phyloP scores from a whole-genome alignment of 2,113 vertebrate species.

The Tragelaphus imberbis region DNA sequence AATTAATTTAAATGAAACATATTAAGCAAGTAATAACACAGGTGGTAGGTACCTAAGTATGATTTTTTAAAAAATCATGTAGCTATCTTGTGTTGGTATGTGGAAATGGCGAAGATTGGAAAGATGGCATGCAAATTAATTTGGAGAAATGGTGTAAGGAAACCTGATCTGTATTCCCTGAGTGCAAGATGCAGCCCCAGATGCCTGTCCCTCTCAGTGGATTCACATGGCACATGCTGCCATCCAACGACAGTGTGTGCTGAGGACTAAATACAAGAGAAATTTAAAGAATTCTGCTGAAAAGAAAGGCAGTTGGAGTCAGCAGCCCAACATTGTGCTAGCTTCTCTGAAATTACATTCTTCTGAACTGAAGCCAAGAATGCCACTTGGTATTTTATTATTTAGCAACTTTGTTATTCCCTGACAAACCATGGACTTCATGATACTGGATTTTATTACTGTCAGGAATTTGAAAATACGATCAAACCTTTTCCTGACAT shows the following conservation, averaged over 20 bases:
- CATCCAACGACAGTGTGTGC: background rate
- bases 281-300: conserved; percentile 1
- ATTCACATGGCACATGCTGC: background rate
- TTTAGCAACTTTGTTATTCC: background rate
- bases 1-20: conserved; percentile 35
- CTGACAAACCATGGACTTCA: background rate
- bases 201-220: background rate
- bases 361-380: conserved; percentile 4
- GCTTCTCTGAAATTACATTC: background rate
- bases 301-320: conserved; percentile 11
- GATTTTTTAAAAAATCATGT: background rate
- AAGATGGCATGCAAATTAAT: background rate
- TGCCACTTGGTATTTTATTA: background rate
- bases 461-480: background rate
- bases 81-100: background rate
- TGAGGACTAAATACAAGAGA: background rate
- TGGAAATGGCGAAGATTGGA: background rate
- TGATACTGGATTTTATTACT: conserved; percentile 13
- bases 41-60: background rate
- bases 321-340: background rate
- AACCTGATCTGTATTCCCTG: background rate
- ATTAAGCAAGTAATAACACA: conserved; percentile 20
- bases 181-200: background rate
- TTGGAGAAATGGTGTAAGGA: background rate
- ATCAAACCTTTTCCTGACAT: background rate